Percentiles rank a stretch among this genome's conserved stretches.
phyloP scores from a whole-genome alignment of 1,140 invertebrate genomes.

The Eumeta japonica region DNA sequence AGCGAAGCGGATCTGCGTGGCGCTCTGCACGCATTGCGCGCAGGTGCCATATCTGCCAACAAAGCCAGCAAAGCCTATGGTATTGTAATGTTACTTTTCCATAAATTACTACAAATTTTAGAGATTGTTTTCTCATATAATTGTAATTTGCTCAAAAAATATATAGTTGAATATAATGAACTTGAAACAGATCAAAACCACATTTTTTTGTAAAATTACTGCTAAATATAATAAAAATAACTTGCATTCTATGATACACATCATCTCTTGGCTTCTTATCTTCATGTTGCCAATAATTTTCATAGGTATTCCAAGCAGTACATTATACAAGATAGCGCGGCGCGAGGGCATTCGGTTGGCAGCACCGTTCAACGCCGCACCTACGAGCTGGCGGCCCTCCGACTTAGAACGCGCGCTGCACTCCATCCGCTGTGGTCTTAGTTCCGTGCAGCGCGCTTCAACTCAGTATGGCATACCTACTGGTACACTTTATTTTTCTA shows the following conservation, averaged over 20 bases:
- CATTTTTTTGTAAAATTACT: too few relatives aligned
- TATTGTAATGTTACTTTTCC: too few relatives aligned
- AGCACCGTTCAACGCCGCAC: slow-evolving; percentile 85
- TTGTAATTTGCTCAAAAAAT: too few relatives aligned
- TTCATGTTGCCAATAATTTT: slow-evolving; percentile 1
- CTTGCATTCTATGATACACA: too few relatives aligned
- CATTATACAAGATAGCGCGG: slow-evolving; percentile 85
- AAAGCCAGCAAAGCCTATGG: slow-evolving; percentile 90
- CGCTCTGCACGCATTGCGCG: slow-evolving; percentile 76
- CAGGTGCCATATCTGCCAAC: slow-evolving; percentile 83
- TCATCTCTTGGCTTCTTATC: background rate
- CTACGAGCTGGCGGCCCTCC: slow-evolving; percentile 82
- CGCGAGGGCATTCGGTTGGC: slow-evolving; percentile 84
- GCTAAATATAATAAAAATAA: too few relatives aligned
- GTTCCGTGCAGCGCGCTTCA: slow-evolving; percentile 82
- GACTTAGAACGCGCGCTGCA: slow-evolving; percentile 80
- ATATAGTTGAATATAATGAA: too few relatives aligned
- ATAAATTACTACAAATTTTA: too few relatives aligned
- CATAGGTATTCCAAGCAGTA: slow-evolving; percentile 79
- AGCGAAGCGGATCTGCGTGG: slow-evolving; percentile 79
- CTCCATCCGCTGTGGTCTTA: slow-evolving; percentile 76
- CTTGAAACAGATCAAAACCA: too few relatives aligned
- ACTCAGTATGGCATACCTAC: slow-evolving; percentile 83
- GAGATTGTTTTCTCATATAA: too few relatives aligned
- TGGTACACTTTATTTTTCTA: slow-evolving; percentile 35